Conservation (phyloP, 2,113 vertebrate species). For the Pagrus major region DNA sequence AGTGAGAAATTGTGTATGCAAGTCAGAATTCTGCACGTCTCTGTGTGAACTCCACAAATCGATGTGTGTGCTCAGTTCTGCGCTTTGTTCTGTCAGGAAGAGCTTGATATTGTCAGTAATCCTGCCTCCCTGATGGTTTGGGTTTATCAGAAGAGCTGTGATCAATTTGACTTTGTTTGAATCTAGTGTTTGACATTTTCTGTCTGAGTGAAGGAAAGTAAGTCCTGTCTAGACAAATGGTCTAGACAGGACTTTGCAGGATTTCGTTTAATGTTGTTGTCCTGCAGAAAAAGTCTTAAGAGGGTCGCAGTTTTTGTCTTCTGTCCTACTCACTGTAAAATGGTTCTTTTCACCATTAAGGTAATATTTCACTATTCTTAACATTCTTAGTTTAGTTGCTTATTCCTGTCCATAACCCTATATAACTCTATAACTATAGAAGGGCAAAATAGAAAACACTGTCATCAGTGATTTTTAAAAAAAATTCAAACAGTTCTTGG, state of each 20-base stretch:
- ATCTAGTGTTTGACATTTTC: background rate
- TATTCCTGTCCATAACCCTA: too few species aligned
- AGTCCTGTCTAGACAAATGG: background rate
- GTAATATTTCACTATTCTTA: background rate
- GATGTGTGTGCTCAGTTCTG: background rate
- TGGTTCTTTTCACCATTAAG: background rate
- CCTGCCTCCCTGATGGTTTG: background rate
- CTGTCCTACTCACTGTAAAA: background rate
- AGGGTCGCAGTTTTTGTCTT: background rate
- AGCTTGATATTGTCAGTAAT: background rate
- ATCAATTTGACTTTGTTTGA: conserved; percentile 1
- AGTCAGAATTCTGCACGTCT: background rate
- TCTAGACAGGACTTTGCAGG: too few species aligned
- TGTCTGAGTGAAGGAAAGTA: background rate
- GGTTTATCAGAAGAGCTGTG: background rate
- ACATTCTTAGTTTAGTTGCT: background rate
- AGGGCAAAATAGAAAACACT: too few species aligned
- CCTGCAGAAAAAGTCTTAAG: background rate
- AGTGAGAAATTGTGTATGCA: conserved; percentile 1
- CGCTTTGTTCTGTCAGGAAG: background rate
- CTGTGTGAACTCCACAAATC: background rate
- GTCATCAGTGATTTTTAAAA: too few species aligned
- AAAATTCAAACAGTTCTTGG: too few species aligned
- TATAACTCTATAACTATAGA: too few species aligned
- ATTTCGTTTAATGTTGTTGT: background rate